A percentile compares a stretch with the other conserved stretches of the same genome.
phyloP scores from a whole-genome alignment of 2,113 vertebrate species.

The Pomatostomus ruficeps region DNA sequence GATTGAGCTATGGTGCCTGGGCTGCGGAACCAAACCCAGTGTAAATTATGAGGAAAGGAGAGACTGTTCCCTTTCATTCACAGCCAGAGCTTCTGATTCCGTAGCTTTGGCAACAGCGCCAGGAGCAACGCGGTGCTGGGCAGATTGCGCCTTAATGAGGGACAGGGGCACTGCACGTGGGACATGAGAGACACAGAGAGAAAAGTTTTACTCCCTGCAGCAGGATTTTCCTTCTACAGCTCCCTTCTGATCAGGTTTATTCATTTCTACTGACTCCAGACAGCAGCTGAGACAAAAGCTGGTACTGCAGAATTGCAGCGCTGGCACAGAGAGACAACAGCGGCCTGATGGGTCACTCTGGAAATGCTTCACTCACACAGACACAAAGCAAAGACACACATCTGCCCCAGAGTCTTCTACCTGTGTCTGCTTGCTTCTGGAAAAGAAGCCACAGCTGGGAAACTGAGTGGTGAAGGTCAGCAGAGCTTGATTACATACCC shows the following conservation, averaged over 20 bases:
- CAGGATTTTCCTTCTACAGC: neutral
- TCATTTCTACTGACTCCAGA: neutral
- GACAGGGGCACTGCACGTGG: neutral
- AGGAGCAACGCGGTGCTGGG: neutral
- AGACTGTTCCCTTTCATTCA: neutral
- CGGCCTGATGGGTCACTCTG: neutral
- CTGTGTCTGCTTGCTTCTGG: neutral
- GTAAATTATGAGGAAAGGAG: neutral
- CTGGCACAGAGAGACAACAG: rapidly evolving
- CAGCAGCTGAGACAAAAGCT: neutral
- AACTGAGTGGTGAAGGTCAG: neutral
- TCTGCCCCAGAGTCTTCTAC: neutral
- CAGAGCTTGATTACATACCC: neutral
- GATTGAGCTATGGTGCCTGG: neutral
- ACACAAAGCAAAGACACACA: neutral
- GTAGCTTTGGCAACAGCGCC: constrained; percentile 14
- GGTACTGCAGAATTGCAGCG: rapidly evolving
- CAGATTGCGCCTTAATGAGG: rapidly evolving
- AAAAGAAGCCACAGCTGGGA: neutral
- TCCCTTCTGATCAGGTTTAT: neutral
- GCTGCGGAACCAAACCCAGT: neutral
- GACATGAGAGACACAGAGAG: neutral
- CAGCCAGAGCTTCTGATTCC: neutral
- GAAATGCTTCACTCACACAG: neutral
- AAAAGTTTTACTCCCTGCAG: neutral